These are phyloP conservation scores for Rhagophthalmus giganteus DNA, from an alignment of 2,888 invertebrate genomes.

Conservation along the genomic window DNA sequence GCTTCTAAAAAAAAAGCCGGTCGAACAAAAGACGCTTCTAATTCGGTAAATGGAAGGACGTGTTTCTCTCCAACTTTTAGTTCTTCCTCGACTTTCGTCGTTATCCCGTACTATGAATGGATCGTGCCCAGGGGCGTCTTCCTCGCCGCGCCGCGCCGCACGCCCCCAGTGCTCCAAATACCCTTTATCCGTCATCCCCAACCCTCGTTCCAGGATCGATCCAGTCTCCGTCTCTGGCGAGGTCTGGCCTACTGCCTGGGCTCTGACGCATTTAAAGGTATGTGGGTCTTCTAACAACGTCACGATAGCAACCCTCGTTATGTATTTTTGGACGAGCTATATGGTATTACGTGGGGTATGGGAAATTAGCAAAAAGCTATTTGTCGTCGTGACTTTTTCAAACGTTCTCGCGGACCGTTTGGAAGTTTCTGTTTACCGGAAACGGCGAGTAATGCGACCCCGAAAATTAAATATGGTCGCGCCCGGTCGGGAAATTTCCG, in stretches of 20 bases:
- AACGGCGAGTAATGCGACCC: no score
- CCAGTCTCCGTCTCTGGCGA: conserved; percentile 37
- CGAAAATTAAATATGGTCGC: no score
- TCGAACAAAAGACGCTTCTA: conserved; percentile 8
- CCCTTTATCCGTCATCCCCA: conserved; percentile 33
- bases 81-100: conserved; percentile 17
- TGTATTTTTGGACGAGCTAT: no score
- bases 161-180: conserved; percentile 28
- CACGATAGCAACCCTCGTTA: no score
- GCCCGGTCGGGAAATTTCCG: no score
- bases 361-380: no score
- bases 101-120: conserved; percentile 52
- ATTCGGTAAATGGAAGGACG: conserved; percentile 22
- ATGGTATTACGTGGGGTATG: no score
- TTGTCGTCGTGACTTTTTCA: no score
- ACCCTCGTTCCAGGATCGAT: conserved; percentile 31
- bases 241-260: conserved; percentile 35
- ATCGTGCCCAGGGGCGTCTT: conserved; percentile 57
- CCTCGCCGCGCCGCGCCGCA: conserved; percentile 49
- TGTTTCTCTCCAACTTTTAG: conserved; percentile 19
- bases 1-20: background rate
- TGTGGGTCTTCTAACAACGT: conserved; percentile 10
- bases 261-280: conserved; percentile 31
- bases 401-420: no score
- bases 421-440: no score